Base-by-base conservation (phyloP, 2,113 vertebrate species). In the Sprattus sprattus region DNA sequence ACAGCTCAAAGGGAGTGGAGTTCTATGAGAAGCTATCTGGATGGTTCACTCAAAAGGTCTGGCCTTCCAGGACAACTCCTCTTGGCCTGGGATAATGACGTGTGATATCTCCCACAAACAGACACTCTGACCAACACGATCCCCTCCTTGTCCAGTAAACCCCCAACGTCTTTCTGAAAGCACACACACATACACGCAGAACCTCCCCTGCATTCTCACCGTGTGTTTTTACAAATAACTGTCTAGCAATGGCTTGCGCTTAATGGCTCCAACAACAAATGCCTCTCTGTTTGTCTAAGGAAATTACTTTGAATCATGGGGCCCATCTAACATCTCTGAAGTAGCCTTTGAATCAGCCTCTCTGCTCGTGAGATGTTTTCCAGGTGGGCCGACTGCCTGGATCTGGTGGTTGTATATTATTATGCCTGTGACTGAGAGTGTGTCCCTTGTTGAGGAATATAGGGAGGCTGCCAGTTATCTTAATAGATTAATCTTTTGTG, bases 401-500 rank as follows among this genome's bases (percentile, higher is more conserved):
- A 67, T 32, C 32, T 78, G 54, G 18, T 60, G 5, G 28, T 10
- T 11, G 28, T 39, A 39, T 78, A 78, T 32, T 78, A 78, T 78
- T 78, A 78, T 78, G n/a, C 28, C 39, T 13, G 32, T 39, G 71
- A 32, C 25, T 39, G 71, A 16, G 10, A 39, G 71, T 11, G 71
- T 60, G 71, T 78, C 28, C 71, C 71, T 78, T 11, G 28, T 78
- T 39, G 25, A 32, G 64, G 15, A 78, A 78, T 78, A 78, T 15
- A 78, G n/a, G 54, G 60, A 46, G 28, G 85, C 4, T 50, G 81
- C 81, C 60, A 39, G n/a, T 86, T 86, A 86, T 86, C 60, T 75
- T 86, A 86, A 86, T 83, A 67, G 85, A 83, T 86, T 83, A 71
- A 78, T 86, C 85, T 82, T 44, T 22, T 11, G 13, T 67, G 57